Conservation (phyloP, 2,888 invertebrate species). For the Horisme vitalbata region DNA sequence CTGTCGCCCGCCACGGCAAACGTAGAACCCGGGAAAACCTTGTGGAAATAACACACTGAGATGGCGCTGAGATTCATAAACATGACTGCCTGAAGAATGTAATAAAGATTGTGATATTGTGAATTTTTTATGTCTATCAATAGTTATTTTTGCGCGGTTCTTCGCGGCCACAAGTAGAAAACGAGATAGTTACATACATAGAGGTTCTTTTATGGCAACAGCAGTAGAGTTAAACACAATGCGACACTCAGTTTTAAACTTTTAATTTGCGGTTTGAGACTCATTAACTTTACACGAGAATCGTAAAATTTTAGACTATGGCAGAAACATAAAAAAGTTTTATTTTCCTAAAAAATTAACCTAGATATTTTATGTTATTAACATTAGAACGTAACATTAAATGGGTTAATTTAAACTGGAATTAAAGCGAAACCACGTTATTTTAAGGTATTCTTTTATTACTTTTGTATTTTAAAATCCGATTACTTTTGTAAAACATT, state of each 20-base stretch:
- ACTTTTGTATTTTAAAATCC: no score
- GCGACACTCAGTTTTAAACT: conserved; percentile 32
- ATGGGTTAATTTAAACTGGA: no score
- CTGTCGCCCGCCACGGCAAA: conserved; percentile 47
- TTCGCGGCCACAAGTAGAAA: conserved; percentile 1
- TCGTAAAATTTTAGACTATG: no score
- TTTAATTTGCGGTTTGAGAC: conserved; percentile 30
- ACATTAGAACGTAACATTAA: neutral
- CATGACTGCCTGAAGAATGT: conserved; percentile 18
- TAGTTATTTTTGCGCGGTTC: neutral
- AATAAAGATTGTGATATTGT: conserved; percentile 15
- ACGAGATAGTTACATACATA: conserved; percentile 1
- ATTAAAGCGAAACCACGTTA: no score
- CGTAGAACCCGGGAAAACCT: conserved; percentile 56
- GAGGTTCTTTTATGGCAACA: conserved; percentile 35
- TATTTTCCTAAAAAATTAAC: no score
- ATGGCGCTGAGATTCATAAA: conserved; percentile 54
- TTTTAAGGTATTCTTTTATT: no score
- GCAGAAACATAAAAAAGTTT: no score
- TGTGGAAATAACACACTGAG: conserved; percentile 52
- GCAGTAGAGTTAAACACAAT: no score
- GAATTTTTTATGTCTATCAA: neutral
- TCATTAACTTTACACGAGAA: no score
- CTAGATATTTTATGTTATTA: no score
- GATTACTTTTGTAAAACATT: no score